Evolutionary conservation across 1,140 invertebrate genomes (phyloP), one percentile per base, ranked within the genome.

Genomic region (Amphibalanus amphitrite): DNA sequence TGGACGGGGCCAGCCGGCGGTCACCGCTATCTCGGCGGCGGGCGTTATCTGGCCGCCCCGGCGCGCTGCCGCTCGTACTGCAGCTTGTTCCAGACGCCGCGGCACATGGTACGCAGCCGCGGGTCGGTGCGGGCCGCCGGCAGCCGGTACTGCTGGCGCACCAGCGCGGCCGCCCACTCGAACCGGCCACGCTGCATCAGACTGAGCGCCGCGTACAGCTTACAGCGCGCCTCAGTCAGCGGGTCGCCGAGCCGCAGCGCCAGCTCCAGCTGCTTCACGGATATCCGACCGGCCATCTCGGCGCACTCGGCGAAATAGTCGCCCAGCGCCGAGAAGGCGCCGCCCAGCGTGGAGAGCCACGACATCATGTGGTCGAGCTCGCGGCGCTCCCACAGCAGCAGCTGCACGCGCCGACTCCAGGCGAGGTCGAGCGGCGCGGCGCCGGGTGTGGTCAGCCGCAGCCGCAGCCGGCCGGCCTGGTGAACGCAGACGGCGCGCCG

Each of bases 311-410:
- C 77, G 81, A 88, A 89, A 74, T 90, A 85, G 78, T 97, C 94
- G 26, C 95, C 95, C 69, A 97, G 82, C 15, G 93, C 89, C 28
- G 94, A 97, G 82, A 91, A 97, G 8, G 91, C 95, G 67, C 94
- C 94, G 69, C 95, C 95, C 23, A 98, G 82, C 0, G 95, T 97
- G n/a, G 93, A 97, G 3, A 97, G 82, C 92, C 93, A 96, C 4
- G 92, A 92, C 84, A 96, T 89, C 15, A 89, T 84, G 82, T 91
- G 85, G 78, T 93, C 90, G 74, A 93, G 81, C 81, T 93, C 88
- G 74, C 87, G 83, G 74, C 84, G 82, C 80, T 90, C 87, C 80
- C 26, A 26, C 3, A 67, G 26, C n/a, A 67, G n/a, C 20, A 20
- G 65, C 65, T 28, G 20, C 17, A 67, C n/a, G 8, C 20, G 65